Conservation (phyloP, 2,797 vertebrate genomes). For the Pyrocephalus nanus region DNA sequence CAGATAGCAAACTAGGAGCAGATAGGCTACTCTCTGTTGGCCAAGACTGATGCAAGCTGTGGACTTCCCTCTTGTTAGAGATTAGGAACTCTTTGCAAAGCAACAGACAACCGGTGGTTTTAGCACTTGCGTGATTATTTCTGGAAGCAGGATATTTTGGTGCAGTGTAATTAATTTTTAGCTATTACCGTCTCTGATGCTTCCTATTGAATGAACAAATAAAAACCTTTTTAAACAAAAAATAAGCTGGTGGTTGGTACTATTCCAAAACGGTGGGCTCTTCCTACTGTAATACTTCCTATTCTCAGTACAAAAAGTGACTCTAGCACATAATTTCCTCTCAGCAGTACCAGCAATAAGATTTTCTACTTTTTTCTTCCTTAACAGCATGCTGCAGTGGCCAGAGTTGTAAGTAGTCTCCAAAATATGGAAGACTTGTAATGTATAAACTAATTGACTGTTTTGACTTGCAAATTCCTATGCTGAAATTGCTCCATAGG, state of each 20-base stretch:
- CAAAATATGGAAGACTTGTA: not conserved
- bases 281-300: not conserved
- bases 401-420: not conserved
- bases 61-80: not conserved
- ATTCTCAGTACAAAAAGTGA: not conserved
- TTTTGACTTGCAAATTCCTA: constrained; percentile 16
- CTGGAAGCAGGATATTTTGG: constrained; percentile 10
- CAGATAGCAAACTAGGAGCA: not conserved
- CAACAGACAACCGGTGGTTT: not conserved
- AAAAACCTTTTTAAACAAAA: not conserved
- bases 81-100: not conserved
- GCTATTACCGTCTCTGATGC: not conserved
- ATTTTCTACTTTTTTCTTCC: not conserved
- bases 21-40: not conserved
- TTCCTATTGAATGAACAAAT: constrained; percentile 17
- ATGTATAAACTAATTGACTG: not conserved
- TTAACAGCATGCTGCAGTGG: not conserved
- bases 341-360: not conserved
- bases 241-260: not conserved
- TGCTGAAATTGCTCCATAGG: not conserved
- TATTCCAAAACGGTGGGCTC: not conserved
- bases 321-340: not conserved
- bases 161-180: not conserved
- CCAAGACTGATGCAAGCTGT: not conserved
- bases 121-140: not conserved